These are phyloP conservation scores for Idris sp. DNA, from an alignment of 1,140 invertebrate genomes.

Conservation along the genomic window DNA sequence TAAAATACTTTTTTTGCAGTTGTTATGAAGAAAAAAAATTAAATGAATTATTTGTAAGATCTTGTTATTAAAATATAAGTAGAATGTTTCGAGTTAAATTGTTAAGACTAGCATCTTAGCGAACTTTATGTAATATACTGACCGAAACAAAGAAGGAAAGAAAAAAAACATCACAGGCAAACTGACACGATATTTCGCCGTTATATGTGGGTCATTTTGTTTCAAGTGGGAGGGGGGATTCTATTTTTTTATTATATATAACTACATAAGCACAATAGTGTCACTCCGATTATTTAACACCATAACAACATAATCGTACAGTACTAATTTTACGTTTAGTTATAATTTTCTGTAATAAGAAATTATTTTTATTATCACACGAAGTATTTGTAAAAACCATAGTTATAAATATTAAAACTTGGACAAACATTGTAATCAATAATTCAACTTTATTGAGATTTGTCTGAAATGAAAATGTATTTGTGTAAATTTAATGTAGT, in stretches of 20 bases:
- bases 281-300: conserved; percentile 36
- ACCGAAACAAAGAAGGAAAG: conserved; percentile 11
- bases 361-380: conserved; percentile 2
- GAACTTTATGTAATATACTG: conserved; percentile 35
- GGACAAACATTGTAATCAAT: too few species aligned
- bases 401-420: too few species aligned
- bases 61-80: conserved; percentile 50
- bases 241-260: conserved; percentile 53
- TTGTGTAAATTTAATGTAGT: conserved; percentile 19
- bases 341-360: conserved; percentile 15
- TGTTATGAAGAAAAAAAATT: conserved; percentile 2
- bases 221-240: conserved; percentile 18
- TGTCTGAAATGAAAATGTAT: too few species aligned
- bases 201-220: conserved; percentile 36
- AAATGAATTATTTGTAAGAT: conserved; percentile 42
- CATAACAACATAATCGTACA: conserved; percentile 31
- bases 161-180: conserved; percentile 37
- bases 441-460: too few species aligned
- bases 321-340: conserved; percentile 29
- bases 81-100: conserved; percentile 38
- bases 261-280: conserved; percentile 35
- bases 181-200: conserved; percentile 48
- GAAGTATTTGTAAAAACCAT: too few species aligned
- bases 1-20: conserved; percentile 9
- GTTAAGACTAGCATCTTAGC: conserved; percentile 33